Evolutionary conservation across 1,140 invertebrate species (phyloP).

Genomic region (Pachypsylla venusta): DNA sequence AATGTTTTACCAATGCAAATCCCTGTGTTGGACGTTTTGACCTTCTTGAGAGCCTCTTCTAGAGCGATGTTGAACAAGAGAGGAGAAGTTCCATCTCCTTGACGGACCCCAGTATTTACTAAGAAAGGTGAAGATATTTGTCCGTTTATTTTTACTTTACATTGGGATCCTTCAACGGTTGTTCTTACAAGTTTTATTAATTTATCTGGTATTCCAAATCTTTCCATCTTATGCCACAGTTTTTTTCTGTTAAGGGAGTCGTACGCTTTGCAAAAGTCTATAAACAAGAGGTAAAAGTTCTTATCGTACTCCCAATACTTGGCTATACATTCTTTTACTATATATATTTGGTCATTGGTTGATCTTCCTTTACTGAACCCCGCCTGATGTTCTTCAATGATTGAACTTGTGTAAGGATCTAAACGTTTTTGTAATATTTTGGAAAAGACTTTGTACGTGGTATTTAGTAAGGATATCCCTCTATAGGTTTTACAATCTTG

Average conservation of each 20-base stretch:
- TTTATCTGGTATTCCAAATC: conserved; percentile 1
- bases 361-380: conserved; percentile 15
- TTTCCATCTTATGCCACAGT: background rate
- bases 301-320: conserved; percentile 15
- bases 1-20: conserved; percentile 9
- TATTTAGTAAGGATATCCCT: conserved; percentile 20
- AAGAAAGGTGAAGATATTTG: background rate
- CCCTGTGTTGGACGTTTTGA: background rate
- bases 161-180: background rate
- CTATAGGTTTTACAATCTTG: conserved; percentile 22
- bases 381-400: conserved; percentile 14
- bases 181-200: background rate
- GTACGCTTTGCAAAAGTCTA: conserved; percentile 16
- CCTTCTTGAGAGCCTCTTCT: conserved; percentile 10
- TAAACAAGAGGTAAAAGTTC: conserved; percentile 9
- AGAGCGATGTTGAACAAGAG: conserved; percentile 11
- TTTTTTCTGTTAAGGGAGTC: conserved; percentile 3
- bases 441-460: conserved; percentile 18
- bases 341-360: conserved; percentile 14
- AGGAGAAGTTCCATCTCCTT: conserved; percentile 13
- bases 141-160: conserved; percentile 2
- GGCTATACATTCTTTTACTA: conserved; percentile 12
- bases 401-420: conserved; percentile 2
- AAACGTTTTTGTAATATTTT: conserved; percentile 11
- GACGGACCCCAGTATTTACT: conserved; percentile 9